Conservation (phyloP, 2,797 vertebrate genomes). For the Gila robusta region DNA sequence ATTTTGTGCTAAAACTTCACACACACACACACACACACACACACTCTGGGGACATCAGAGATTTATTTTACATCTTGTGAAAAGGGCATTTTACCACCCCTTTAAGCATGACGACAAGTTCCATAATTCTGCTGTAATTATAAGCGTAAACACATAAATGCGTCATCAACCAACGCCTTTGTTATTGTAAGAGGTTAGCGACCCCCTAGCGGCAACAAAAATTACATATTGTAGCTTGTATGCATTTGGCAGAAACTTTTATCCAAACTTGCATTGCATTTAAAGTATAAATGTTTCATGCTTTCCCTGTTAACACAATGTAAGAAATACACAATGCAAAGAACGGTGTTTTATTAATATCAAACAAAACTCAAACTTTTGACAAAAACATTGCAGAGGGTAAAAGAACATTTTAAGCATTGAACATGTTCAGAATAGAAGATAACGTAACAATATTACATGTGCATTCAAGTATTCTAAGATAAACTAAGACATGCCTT, state of each 20-base stretch:
- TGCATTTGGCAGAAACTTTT: neutral
- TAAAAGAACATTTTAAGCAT: slow-evolving; percentile 14
- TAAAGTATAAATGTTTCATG: neutral
- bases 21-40: no score
- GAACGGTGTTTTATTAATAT: slow-evolving; percentile 27
- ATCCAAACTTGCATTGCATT: neutral
- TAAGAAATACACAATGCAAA: slow-evolving; percentile 15
- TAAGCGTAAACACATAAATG: no score
- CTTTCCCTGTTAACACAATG: neutral
- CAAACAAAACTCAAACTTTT: slow-evolving; percentile 15
- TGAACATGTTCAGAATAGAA: neutral
- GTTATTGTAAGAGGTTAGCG: no score
- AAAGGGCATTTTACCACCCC: no score
- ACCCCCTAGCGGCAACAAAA: no score
- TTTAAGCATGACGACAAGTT: no score
- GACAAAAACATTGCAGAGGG: neutral
- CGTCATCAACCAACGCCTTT: no score
- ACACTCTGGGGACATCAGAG: no score
- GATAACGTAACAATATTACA: slow-evolving; percentile 9
- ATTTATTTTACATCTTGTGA: no score
- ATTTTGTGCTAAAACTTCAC: no score
- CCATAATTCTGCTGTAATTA: no score
- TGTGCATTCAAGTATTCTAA: slow-evolving; percentile 31
- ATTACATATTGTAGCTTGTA: no score
- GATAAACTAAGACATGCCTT: slow-evolving; percentile 17